phyloP scores from a whole-genome alignment of 2,888 invertebrate species.

The Drosophila mettleri region DNA sequence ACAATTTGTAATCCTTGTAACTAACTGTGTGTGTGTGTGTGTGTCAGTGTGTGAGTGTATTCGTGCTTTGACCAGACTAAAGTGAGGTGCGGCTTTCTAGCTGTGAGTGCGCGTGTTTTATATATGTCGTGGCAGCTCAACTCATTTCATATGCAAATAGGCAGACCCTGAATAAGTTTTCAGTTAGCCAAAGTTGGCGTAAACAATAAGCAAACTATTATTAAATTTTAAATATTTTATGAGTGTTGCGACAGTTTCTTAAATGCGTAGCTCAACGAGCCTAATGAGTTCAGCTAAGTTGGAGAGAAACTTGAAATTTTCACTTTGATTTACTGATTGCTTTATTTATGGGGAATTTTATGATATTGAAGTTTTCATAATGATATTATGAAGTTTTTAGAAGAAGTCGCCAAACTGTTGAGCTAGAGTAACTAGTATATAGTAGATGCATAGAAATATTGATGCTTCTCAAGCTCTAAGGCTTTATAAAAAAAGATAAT shows the following conservation, averaged over 20 bases:
- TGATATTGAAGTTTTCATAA: too few species aligned
- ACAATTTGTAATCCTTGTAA: slow-evolving; percentile 53
- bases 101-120: slow-evolving; percentile 5
- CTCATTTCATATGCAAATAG: slow-evolving; percentile 30
- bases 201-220: slow-evolving; percentile 10
- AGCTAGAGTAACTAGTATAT: neutral
- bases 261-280: neutral
- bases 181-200: slow-evolving; percentile 7
- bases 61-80: slow-evolving; percentile 33
- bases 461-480: neutral
- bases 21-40: slow-evolving; percentile 3
- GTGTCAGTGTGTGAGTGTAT: slow-evolving; percentile 17
- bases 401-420: too few species aligned
- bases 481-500: neutral
- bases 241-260: neutral
- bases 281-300: neutral
- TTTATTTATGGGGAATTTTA: neutral
- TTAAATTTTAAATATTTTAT: slow-evolving; percentile 11
- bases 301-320: too few species aligned
- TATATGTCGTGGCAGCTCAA: slow-evolving; percentile 3
- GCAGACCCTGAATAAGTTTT: slow-evolving; percentile 20
- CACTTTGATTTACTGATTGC: neutral
- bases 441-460: neutral
- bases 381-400: neutral
- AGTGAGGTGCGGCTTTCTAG: slow-evolving; percentile 29